Base-by-base conservation (phyloP, 1,140 invertebrate species). In the Scaptomyza hsui region DNA sequence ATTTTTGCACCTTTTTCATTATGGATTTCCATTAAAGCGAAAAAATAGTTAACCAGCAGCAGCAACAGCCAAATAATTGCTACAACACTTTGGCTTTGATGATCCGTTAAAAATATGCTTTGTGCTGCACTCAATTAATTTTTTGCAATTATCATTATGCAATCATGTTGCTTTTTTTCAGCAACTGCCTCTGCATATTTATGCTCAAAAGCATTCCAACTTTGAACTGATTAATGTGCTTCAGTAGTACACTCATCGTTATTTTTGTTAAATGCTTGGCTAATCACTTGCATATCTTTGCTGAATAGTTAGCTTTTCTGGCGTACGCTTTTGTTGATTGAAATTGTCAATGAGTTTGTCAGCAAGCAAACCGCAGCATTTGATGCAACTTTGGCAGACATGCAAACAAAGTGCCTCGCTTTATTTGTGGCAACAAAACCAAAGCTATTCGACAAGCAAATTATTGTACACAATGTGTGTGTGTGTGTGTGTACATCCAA, bases 361-460 rank as follows among this genome's bases (percentile, higher is more conserved):
- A 48, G 53, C 13, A 61, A 29, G 62, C 16, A 26, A 24, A 63
- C 67, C 62, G 35, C 67, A 72, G 32, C 39, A 52, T 39, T 29
- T 24, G 18, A 15, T 57, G 47, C 24, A 52, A 9, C n/a, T 75
- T 73, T 63, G 59, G 45, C 29, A 62, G 49, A 51, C 51, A 39
- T 49, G 60, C 45, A 29, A 65, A 42, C 60, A 57, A 48, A 71
- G 57, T 75, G 19, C 24, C 37, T 47, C 64, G 42, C 48, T 49
- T 55, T 60, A 55, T 68, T 72, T 61, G 62, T 55, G 63, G 48
- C 35, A 55, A 39, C 75, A 62, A 72, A 81, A 81, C 70, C 77
- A 78, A 78, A 68, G 62, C 65, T 67, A 80, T 71, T 76, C 73
- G 83, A 80, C 81, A 86, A 86, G 69, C 81, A 75, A 78, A 86